These are phyloP conservation scores for Synergus umbraculus DNA, from an alignment of 2,888 invertebrate species.

Conservation along the genomic window DNA sequence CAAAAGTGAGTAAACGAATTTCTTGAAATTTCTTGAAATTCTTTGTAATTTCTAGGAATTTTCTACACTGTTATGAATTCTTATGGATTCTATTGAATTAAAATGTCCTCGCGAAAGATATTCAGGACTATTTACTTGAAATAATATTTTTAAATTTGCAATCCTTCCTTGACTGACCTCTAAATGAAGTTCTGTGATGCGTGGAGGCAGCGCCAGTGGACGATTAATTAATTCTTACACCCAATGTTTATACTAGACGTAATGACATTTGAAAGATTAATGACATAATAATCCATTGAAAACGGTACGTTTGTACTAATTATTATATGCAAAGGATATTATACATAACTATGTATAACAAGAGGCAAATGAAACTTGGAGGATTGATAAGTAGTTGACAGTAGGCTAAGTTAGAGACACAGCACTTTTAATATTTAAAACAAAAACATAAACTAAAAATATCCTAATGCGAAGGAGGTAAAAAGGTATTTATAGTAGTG, in stretches of 20 bases:
- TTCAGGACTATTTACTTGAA: too few relatives aligned
- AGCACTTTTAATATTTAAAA: slow-evolving; percentile 72
- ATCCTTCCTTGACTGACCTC: too few relatives aligned
- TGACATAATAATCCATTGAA: slow-evolving; percentile 62
- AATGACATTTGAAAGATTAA: slow-evolving; percentile 56
- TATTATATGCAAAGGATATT: slow-evolving; percentile 70
- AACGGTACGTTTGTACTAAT: slow-evolving; percentile 71
- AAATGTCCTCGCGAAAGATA: too few relatives aligned
- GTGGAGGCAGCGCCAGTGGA: slow-evolving; percentile 45
- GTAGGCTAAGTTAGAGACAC: slow-evolving; percentile 74
- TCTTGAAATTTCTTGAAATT: too few relatives aligned
- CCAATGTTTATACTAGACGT: slow-evolving; percentile 56
- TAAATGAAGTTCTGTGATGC: slow-evolving; percentile 48
- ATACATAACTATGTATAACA: slow-evolving; percentile 73
- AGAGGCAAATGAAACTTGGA: slow-evolving; percentile 56
- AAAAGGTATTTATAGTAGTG: slow-evolving; percentile 69
- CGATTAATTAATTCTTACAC: slow-evolving; percentile 54
- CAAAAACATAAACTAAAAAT: slow-evolving; percentile 66
- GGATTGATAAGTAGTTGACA: slow-evolving; percentile 69
- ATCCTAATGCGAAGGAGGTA: slow-evolving; percentile 67
- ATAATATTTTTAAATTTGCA: too few relatives aligned
- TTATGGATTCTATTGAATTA: too few relatives aligned
- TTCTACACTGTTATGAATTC: too few relatives aligned
- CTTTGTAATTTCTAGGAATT: too few relatives aligned
- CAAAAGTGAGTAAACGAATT: too few relatives aligned